A percentile compares a stretch with the other conserved stretches of the same genome.
These are phyloP conservation scores for Dendroctonus valens DNA, from an alignment of 1,140 invertebrate species.

Conservation along the genomic window DNA sequence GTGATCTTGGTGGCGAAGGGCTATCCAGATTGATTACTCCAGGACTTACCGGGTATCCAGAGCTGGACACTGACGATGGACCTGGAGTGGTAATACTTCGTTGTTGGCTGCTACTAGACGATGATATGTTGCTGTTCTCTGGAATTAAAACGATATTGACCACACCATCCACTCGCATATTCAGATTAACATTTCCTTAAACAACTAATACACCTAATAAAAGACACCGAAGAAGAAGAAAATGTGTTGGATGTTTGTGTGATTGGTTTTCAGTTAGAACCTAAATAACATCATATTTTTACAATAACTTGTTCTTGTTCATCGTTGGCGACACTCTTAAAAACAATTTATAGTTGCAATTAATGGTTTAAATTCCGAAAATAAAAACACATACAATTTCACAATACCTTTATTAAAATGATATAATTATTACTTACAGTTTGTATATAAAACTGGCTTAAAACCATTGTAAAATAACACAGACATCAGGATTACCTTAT, in stretches of 20 bases:
- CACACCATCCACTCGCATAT: neutral
- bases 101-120: slow-evolving; percentile 45
- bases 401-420: too few relatives aligned
- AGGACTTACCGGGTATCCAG: slow-evolving; percentile 55
- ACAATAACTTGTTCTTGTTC: too few relatives aligned
- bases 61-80: slow-evolving; percentile 55
- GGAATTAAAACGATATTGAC: slow-evolving; percentile 14
- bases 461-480: too few relatives aligned
- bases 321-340: too few relatives aligned
- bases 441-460: too few relatives aligned
- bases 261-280: too few relatives aligned
- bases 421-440: too few relatives aligned
- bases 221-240: neutral
- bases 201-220: neutral
- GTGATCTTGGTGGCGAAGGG: slow-evolving; percentile 55
- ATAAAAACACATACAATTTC: too few relatives aligned
- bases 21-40: slow-evolving; percentile 59
- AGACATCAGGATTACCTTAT: too few relatives aligned
- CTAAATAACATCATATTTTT: too few relatives aligned
- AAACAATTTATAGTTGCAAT: too few relatives aligned
- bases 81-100: slow-evolving; percentile 51
- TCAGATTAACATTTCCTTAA: neutral
- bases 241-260: neutral
- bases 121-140: slow-evolving; percentile 32
- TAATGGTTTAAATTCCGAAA: too few relatives aligned